Conservation (phyloP, 23 tunicate species). For the Ascidia mentula region DNA sequence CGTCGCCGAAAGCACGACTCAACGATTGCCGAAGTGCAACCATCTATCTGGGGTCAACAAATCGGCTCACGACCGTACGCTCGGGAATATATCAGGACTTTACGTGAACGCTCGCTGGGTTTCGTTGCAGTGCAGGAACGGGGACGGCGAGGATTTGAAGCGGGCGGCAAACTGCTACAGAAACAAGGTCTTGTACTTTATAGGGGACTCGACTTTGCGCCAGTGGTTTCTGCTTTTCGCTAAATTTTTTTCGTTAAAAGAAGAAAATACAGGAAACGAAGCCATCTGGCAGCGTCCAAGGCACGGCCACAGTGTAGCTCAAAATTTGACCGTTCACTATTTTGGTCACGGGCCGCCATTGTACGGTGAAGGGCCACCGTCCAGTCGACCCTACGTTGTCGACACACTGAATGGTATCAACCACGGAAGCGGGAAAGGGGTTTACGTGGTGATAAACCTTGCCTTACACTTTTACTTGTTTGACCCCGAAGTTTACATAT, state of each 20-base stretch:
- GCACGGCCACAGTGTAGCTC: background rate
- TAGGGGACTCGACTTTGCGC: conserved; percentile 6
- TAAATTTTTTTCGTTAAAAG: background rate
- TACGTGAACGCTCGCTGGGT: background rate
- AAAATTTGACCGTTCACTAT: background rate
- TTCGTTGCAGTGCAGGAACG: background rate
- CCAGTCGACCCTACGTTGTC: background rate
- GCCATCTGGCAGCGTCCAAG: background rate
- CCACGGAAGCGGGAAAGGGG: background rate
- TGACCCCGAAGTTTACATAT: background rate
- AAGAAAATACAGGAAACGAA: background rate
- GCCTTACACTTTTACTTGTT: conserved; percentile 3
- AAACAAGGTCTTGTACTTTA: conserved; percentile 12
- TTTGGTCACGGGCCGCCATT: conserved; percentile 12
- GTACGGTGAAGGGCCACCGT: background rate
- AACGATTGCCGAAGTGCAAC: background rate
- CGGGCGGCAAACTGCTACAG: background rate
- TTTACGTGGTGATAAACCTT: background rate
- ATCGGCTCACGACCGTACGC: background rate
- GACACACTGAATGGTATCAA: background rate
- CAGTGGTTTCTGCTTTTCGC: background rate
- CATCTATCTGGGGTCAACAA: background rate
- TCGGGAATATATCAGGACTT: background rate
- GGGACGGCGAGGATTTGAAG: background rate
- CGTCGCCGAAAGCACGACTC: background rate